phyloP scores from a whole-genome alignment of 2,113 vertebrate genomes.

The Raphicerus campestris region DNA sequence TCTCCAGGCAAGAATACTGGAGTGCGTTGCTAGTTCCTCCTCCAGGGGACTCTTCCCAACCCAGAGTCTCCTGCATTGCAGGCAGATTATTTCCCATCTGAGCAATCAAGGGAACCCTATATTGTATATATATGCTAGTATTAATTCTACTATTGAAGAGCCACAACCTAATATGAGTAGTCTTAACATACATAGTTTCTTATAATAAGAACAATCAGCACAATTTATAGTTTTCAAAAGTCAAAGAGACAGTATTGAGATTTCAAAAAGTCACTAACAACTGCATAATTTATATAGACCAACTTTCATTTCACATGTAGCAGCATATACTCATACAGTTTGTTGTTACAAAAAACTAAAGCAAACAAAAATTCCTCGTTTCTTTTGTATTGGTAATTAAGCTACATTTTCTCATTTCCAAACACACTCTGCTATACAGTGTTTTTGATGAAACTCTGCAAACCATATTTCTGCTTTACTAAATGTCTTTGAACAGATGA shows the following conservation, averaged over 20 bases:
- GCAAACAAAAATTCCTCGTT: background rate
- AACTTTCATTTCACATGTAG: background rate
- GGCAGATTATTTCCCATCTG: background rate
- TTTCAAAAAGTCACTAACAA: background rate
- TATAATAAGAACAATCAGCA: background rate
- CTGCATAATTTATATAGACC: background rate
- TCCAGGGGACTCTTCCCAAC: background rate
- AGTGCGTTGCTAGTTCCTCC: background rate
- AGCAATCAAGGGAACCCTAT: background rate
- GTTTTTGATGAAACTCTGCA: background rate
- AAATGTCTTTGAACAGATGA: background rate
- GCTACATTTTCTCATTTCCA: background rate
- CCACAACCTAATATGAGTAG: background rate
- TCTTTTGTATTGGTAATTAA: background rate
- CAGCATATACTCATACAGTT: background rate
- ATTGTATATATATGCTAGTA: background rate
- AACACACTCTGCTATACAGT: background rate
- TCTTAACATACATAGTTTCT: background rate
- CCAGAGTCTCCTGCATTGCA: background rate
- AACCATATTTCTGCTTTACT: background rate
- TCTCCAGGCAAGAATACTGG: background rate
- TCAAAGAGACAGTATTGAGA: background rate
- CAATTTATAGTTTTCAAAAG: background rate
- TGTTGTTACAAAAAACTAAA: background rate
- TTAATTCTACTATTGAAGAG: background rate